Base-by-base conservation (phyloP, 2,797 vertebrate species). In the Falco columbarius region DNA sequence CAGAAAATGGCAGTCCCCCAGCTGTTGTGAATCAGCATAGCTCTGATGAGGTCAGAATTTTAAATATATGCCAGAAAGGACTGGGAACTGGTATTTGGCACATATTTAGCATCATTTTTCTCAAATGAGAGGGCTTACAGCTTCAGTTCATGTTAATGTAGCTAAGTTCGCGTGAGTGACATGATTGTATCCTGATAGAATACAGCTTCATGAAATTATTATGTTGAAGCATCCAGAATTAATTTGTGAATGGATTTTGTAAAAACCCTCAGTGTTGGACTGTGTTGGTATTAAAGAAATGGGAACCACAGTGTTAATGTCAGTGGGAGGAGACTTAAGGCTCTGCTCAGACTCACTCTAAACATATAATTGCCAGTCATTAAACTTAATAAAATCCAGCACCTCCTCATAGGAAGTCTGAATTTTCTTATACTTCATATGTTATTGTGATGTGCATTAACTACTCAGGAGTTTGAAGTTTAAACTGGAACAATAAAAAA, bases 1-100 rank as follows among this genome's bases (percentile, higher is more conserved):
- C 58, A 92, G 65, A 61, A 92, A 70, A 86, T 83, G 52, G 72
- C 61, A 86, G 93, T 87, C 55, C 23, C 81, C 94, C 89, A 87
- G 89, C 61, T 94, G 67, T 24, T 92, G 77, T 67, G 77, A 92
- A 74, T 89, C 86, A 85, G 72, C 61, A 74, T 3, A 65, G 79
- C 46, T 95, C 68, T 92, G 79, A 87, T 74, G 65, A 81, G 65
- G 36, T 65, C 65, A 82, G 68, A 81, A 88, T 89, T 92, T 85
- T 32, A 92, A 90, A 36, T 80, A 44, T 24, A 47, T 81, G 24
- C 63, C 71, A 90, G 63, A 46, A 68, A 93, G 46, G 27, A 49
- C 49, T 80, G 54, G 49, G 26, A 84, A 74, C 16, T 76, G 51
- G 49, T 7, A n/a, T 82, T 54, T 89, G 70, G 54, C 24, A n/a